Evolutionary conservation across 2,888 invertebrate species (phyloP), one percentile per base, ranked within the genome.

Genomic region (Netelia fuscicornis): DNA sequence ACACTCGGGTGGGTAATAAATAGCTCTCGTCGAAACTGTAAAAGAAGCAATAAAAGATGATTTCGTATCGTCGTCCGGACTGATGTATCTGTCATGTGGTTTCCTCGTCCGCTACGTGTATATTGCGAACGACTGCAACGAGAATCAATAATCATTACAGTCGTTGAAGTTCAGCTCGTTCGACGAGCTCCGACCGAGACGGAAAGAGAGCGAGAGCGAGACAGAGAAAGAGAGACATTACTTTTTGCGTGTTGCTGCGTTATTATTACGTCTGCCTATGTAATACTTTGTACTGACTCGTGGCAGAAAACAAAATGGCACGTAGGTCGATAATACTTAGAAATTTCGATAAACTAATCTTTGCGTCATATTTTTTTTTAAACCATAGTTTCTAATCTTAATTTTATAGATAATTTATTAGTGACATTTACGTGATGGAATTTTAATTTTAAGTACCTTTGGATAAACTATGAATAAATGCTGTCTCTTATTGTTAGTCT

Each of bases 1-100:
- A 80, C 85, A 86, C 85, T 86, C 87, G 83, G 79, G 65, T 83
- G 58, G 86, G 87, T 80, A 84, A 86, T 86, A 86, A 86, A 86
- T 83, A 83, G 64, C 77, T 74, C 82, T 84, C 83, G 80, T 64
- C 60, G 68, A 68, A 78, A 79, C 71, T 76, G 71, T 58, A 81
- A 82, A 83, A 84, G 81, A 85, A 81, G 76, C 76, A 80, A 88
- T 87, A 86, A 87, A 87, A 89, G 86, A 87, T 87, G 81, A 87
- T 81, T 88, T 87, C 81, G 84, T 86, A 87, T 88, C 88, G 82
- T 85, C 72, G 82, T 85, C 72, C 85, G 75, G 70, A n/a, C 71
- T 58, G 78, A 78, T 82, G 82, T 83, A 80, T 71, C 58, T 9
- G 58, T 20, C 58, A 58, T 58, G 58, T 58, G 20, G 17, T 58